Percentiles rank a stretch among this genome's conserved stretches.
Conservation (phyloP, 2,888 invertebrate genomes). For the Dione vanillae region DNA sequence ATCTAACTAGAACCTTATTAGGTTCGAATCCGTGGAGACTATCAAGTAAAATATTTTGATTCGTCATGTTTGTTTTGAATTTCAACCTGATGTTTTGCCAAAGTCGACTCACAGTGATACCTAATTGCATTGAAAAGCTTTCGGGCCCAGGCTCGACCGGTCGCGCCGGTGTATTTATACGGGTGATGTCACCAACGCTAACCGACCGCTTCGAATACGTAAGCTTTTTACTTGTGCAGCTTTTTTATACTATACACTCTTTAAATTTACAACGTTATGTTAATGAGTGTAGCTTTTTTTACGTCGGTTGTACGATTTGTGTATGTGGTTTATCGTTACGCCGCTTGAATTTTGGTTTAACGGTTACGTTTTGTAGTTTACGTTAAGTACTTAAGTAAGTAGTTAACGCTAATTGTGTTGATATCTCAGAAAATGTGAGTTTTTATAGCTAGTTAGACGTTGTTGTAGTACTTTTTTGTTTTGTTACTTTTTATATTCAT, state of each 20-base stretch:
- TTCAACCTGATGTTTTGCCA: constrained; percentile 22
- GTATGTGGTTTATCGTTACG: constrained; percentile 12
- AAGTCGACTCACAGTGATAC: constrained; percentile 26
- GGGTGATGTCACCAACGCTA: constrained; percentile 46
- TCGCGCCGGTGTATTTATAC: constrained; percentile 40
- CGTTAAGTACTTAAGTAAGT: no score
- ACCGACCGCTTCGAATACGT: constrained; percentile 33
- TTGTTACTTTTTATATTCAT: no score
- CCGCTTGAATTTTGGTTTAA: background rate
- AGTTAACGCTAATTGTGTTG: background rate
- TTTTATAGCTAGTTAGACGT: background rate
- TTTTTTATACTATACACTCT: constrained; percentile 19
- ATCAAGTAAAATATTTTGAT: constrained; percentile 4
- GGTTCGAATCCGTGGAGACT: no score
- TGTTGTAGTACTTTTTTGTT: no score
- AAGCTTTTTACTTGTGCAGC: constrained; percentile 9
- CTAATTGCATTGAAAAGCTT: constrained; percentile 41
- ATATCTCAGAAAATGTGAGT: background rate
- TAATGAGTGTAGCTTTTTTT: constrained; percentile 4
- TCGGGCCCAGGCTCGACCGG: constrained; percentile 42
- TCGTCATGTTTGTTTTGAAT: constrained; percentile 25
- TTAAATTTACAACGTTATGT: constrained; percentile 17
- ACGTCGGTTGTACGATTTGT: background rate
- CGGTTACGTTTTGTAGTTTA: background rate
- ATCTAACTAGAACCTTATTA: no score